Conservation (phyloP, 1,140 invertebrate genomes). For the Telenomus remus region DNA sequence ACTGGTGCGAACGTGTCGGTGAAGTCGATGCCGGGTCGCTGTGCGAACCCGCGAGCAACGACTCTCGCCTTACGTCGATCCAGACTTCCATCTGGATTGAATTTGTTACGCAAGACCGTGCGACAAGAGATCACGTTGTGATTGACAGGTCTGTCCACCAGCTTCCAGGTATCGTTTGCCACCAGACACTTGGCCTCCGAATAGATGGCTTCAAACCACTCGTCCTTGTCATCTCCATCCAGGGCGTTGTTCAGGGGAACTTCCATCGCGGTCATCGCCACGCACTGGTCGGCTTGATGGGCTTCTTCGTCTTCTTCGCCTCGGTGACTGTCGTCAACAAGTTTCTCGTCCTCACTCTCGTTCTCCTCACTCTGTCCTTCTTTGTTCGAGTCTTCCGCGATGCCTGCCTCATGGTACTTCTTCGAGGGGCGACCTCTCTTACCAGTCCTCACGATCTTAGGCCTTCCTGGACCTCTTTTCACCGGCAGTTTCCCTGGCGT, state of each 20-base stretch:
- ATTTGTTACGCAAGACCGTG: conserved; percentile 28
- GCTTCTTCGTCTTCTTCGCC: no score
- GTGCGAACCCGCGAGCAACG: conserved; percentile 41
- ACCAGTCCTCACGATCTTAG: no score
- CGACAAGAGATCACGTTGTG: conserved; percentile 16
- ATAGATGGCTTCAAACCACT: conserved; percentile 33
- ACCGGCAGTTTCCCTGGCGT: no score
- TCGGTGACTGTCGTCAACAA: neutral
- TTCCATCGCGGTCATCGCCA: neutral
- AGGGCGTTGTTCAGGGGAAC: conserved; percentile 15
- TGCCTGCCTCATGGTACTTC: no score
- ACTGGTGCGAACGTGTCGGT: conserved; percentile 7
- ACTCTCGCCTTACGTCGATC: conserved; percentile 40
- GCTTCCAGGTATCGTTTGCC: conserved; percentile 32
- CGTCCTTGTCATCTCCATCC: conserved; percentile 5
- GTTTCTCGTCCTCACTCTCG: no score
- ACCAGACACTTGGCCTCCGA: conserved; percentile 18
- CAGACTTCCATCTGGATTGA: conserved; percentile 3
- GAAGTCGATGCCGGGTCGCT: conserved; percentile 18
- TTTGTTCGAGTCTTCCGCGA: no score
- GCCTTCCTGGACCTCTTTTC: no score
- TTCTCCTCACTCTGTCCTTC: no score
- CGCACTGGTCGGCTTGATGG: neutral
- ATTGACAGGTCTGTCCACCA: conserved; percentile 12
- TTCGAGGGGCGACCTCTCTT: no score